phyloP scores from a whole-genome alignment of 23 tunicate species.

The Botrylloides violaceus region DNA sequence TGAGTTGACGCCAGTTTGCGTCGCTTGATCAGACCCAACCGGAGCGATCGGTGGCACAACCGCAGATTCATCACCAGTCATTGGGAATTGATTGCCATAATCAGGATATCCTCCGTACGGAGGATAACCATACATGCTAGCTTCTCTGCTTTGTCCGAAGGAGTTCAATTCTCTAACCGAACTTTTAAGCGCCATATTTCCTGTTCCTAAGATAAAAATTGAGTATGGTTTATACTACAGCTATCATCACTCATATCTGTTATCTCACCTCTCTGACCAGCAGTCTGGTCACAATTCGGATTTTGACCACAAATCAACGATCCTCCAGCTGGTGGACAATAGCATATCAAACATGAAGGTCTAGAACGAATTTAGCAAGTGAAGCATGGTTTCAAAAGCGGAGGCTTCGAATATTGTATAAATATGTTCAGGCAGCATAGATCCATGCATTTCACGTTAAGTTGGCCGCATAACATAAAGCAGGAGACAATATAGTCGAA shows the following conservation, averaged over 20 bases:
- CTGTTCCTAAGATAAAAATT: not conserved
- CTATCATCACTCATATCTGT: too few species aligned
- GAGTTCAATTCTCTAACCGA: conserved; percentile 17
- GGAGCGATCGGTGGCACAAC: conserved; percentile 3
- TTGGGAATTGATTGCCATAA: conserved; percentile 11
- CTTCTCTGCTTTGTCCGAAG: conserved; percentile 1
- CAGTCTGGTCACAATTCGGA: conserved; percentile 23
- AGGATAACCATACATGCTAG: conserved; percentile 1
- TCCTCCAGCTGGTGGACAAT: conserved; percentile 73
- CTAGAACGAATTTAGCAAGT: conserved; percentile 13
- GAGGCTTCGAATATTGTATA: too few species aligned
- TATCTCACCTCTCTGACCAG: too few species aligned
- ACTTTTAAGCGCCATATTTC: conserved; percentile 14
- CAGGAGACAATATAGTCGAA: too few species aligned
- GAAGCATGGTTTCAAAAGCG: too few species aligned
- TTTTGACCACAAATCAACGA: conserved; percentile 39
- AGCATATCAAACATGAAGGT: conserved; percentile 51
- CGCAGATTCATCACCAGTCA: conserved; percentile 2
- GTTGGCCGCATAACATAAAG: too few species aligned
- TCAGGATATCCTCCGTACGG: conserved; percentile 15
- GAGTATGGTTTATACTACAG: too few species aligned
- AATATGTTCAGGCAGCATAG: too few species aligned
- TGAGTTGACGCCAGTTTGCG: not conserved
- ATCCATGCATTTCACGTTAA: too few species aligned
- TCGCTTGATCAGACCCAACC: not conserved